phyloP scores from a whole-genome alignment of 1,140 invertebrate genomes.

The Drosophila azteca region DNA sequence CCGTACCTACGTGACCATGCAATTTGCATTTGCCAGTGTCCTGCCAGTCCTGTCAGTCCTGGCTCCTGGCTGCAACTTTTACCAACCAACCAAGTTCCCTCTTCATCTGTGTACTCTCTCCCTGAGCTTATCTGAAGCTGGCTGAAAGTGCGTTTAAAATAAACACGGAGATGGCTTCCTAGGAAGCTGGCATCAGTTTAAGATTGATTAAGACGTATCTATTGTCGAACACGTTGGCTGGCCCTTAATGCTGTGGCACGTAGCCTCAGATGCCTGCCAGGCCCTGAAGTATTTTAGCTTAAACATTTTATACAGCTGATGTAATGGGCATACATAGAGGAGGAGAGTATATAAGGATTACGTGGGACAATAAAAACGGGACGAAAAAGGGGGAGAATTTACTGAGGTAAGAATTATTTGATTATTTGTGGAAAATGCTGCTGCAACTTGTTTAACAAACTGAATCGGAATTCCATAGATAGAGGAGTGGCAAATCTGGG shows the following conservation, averaged over 20 bases:
- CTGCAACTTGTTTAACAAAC: not conserved
- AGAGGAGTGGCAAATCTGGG: too few species aligned
- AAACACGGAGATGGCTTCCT: slow-evolving; percentile 35
- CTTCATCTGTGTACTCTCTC: slow-evolving; percentile 1
- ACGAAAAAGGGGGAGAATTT: too few species aligned
- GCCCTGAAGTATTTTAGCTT: slow-evolving; percentile 25
- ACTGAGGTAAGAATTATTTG: too few species aligned
- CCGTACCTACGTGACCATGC: slow-evolving; percentile 65
- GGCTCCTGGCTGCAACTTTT: slow-evolving; percentile 36
- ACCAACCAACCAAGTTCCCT: slow-evolving; percentile 7
- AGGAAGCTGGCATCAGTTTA: slow-evolving; percentile 41
- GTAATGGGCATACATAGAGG: slow-evolving; percentile 2
- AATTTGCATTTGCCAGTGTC: slow-evolving; percentile 44
- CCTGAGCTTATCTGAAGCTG: slow-evolving; percentile 10
- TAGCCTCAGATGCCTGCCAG: slow-evolving; percentile 21
- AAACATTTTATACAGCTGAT: slow-evolving; percentile 15
- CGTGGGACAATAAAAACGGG: too few species aligned
- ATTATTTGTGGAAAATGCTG: not conserved
- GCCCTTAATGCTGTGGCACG: slow-evolving; percentile 53
- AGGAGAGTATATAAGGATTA: not conserved
- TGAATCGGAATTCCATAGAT: too few species aligned
- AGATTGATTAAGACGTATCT: slow-evolving; percentile 82
- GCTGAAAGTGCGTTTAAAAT: slow-evolving; percentile 59
- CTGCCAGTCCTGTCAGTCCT: not conserved
- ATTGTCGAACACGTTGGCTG: slow-evolving; percentile 72